Conservation (phyloP, 2,888 invertebrate species). For the Erebia palarica region DNA sequence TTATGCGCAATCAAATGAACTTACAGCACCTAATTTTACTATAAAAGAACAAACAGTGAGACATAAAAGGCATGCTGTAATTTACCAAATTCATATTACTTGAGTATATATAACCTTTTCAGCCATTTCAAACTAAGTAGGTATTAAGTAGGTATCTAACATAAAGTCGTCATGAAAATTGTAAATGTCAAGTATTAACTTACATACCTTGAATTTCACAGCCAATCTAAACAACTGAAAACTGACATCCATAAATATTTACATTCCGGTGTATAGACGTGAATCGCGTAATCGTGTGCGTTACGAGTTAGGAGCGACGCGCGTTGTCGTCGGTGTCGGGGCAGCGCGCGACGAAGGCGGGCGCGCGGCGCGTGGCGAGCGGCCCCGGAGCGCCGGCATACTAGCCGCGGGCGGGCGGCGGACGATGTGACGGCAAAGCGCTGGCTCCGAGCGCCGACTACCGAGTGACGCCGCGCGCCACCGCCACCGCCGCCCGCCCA, state of each 20-base stretch:
- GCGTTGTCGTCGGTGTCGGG: slow-evolving; percentile 50
- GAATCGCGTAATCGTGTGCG: slow-evolving; percentile 68
- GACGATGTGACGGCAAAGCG: slow-evolving; percentile 42
- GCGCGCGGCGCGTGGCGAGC: slow-evolving; percentile 65
- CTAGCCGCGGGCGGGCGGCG: slow-evolving; percentile 56
- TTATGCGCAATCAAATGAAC: slow-evolving; percentile 70
- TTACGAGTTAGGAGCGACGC: slow-evolving; percentile 59
- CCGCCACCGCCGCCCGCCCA: slow-evolving; percentile 49
- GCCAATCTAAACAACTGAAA: slow-evolving; percentile 82
- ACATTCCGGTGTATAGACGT: slow-evolving; percentile 74
- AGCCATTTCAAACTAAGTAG: slow-evolving; percentile 42
- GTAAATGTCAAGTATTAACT: slow-evolving; percentile 65
- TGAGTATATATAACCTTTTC: slow-evolving; percentile 24
- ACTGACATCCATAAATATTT: slow-evolving; percentile 82
- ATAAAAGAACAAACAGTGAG: slow-evolving; percentile 70
- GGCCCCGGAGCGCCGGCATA: slow-evolving; percentile 73
- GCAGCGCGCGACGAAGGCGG: slow-evolving; percentile 57
- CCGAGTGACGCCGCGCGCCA: slow-evolving; percentile 48
- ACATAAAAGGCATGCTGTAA: slow-evolving; percentile 70
- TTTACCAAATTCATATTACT: slow-evolving; percentile 51
- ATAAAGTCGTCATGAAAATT: slow-evolving; percentile 67
- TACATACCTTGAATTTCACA: slow-evolving; percentile 82
- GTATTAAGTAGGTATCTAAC: slow-evolving; percentile 49
- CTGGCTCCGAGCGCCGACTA: slow-evolving; percentile 55
- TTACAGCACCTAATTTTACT: slow-evolving; percentile 64